A percentile compares a stretch with the other conserved stretches of the same genome.
phyloP scores from a whole-genome alignment of 2,888 invertebrate species.

The Cosmopolites sordidus region DNA sequence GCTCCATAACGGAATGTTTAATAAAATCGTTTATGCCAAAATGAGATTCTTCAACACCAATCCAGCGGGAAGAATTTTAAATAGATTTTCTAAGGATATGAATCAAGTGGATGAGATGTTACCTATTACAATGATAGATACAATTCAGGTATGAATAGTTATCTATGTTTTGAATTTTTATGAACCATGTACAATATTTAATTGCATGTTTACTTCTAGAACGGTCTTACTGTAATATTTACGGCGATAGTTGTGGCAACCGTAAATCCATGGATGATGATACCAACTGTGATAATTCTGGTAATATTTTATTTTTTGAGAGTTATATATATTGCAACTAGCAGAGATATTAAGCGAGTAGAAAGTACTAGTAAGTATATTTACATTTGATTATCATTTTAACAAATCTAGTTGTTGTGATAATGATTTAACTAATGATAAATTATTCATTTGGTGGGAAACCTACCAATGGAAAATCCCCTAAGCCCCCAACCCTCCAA shows the following conservation, averaged over 20 bases:
- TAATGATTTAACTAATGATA: too few relatives aligned
- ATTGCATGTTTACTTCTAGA: constrained; percentile 25
- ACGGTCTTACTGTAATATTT: constrained; percentile 26
- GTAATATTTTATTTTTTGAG: constrained; percentile 63
- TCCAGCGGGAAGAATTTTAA: constrained; percentile 59
- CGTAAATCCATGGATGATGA: constrained; percentile 65
- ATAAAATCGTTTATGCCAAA: constrained; percentile 56
- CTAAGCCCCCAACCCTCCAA: too few relatives aligned
- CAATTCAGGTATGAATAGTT: constrained; percentile 39
- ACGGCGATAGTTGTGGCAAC: constrained; percentile 59
- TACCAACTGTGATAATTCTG: constrained; percentile 64
- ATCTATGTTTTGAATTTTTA: background rate
- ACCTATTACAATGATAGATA: constrained; percentile 52
- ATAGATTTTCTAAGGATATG: constrained; percentile 69
- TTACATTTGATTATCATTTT: background rate
- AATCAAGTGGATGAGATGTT: constrained; percentile 55
- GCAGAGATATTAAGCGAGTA: constrained; percentile 67
- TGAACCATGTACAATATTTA: constrained; percentile 13
- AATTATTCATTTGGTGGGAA: too few relatives aligned
- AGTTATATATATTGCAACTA: constrained; percentile 65
- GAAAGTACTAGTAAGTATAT: constrained; percentile 61
- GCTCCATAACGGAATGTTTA: constrained; percentile 53
- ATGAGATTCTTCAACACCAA: constrained; percentile 67
- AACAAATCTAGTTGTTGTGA: background rate
- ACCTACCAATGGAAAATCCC: too few relatives aligned